Conservation (phyloP, 2,113 vertebrate genomes). For the Aldabrachelys gigantea region DNA sequence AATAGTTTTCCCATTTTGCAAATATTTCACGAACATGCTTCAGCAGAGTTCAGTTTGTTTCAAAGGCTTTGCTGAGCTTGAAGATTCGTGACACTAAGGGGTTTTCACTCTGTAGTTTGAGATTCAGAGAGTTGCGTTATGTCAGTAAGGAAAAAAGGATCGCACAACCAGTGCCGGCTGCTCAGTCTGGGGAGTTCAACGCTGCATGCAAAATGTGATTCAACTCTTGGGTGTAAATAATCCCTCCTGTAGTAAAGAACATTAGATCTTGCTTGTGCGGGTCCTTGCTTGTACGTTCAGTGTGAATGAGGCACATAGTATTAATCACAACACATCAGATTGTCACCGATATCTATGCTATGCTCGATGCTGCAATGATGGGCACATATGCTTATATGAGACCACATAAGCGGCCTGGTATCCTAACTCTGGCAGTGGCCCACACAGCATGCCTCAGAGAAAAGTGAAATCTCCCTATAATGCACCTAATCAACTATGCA, state of each 20-base stretch:
- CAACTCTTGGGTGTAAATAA: neutral
- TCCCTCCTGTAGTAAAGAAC: neutral
- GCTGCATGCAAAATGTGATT: neutral
- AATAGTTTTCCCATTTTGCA: neutral
- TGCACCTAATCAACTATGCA: neutral
- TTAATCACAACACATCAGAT: neutral
- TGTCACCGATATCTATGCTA: neutral
- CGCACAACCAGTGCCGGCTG: neutral
- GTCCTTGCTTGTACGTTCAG: neutral
- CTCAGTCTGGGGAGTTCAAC: neutral
- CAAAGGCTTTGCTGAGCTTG: neutral
- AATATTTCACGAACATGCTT: neutral
- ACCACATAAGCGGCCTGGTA: rapidly evolving
- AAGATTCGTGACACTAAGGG: neutral
- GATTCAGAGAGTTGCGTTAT: neutral
- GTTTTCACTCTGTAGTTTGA: neutral
- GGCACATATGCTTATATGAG: rapidly evolving
- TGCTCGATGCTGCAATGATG: rapidly evolving
- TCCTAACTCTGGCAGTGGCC: neutral
- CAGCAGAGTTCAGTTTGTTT: neutral
- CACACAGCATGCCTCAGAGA: rapidly evolving
- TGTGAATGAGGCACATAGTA: neutral
- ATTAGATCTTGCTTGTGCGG: neutral
- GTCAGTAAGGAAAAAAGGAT: neutral
- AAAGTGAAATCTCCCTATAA: neutral